These are phyloP conservation scores for Cirrhinus mrigala DNA, from an alignment of 2,797 vertebrate genomes.

Conservation along the genomic window DNA sequence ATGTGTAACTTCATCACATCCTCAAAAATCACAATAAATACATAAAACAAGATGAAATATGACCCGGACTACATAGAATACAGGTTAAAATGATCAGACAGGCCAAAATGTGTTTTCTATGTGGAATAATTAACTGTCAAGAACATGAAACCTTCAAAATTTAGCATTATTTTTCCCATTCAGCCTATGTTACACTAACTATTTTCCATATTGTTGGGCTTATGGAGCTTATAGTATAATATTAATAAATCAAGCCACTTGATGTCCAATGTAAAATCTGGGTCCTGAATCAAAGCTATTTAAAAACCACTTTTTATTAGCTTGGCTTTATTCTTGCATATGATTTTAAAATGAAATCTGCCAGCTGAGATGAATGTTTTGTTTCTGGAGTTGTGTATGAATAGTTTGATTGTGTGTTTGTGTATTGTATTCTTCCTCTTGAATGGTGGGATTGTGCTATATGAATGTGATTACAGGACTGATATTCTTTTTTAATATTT, in stretches of 20 bases:
- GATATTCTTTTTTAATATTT: conserved; percentile 22
- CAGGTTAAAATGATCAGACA: not conserved
- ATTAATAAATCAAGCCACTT: not conserved
- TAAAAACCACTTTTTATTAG: not conserved
- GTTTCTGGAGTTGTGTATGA: conserved; percentile 26
- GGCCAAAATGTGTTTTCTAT: not conserved
- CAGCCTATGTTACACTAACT: not conserved
- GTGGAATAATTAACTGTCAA: not conserved
- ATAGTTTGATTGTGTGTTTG: conserved; percentile 53
- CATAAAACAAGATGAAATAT: too few relatives aligned
- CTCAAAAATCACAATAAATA: not conserved
- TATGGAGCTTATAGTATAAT: not conserved
- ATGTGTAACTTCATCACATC: not conserved
- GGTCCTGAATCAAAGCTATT: not conserved
- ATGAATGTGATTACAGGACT: conserved; percentile 38
- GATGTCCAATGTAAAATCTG: not conserved
- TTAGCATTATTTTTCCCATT: too few relatives aligned
- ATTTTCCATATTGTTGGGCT: not conserved
- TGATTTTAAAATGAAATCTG: not conserved
- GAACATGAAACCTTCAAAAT: not conserved
- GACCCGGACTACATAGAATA: not conserved
- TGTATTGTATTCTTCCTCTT: conserved; percentile 26
- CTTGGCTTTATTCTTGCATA: not conserved
- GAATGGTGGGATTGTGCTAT: conserved; percentile 42
- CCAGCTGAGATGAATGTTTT: conserved; percentile 25